Base-by-base conservation (phyloP, 2,888 invertebrate genomes). In the Rosalia funebris region DNA sequence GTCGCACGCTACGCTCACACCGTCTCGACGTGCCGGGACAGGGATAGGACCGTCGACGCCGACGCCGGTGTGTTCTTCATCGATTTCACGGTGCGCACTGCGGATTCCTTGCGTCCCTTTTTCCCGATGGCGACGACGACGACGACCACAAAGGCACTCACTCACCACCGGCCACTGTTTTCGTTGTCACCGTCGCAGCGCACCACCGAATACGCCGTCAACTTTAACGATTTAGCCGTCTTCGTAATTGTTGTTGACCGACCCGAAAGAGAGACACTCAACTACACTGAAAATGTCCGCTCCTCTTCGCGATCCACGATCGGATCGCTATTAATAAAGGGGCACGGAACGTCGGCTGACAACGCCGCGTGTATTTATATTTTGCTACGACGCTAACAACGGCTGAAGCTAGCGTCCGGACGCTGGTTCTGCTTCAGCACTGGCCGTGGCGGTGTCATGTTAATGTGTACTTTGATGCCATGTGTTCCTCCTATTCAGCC, bases 41-140 rank as follows among this genome's bases (percentile, higher is more conserved):
- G n/a, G n/a, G n/a, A n/a, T n/a, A n/a, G n/a, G n/a, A n/a, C n/a
- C 15, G 41, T 34, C 46, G 16, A 15, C 41, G 52, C 63, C 57
- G 55, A 57, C 53, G 54, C 53, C 57, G 60, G 55, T 39, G 54
- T 57, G 39, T 70, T 71, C 74, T 71, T 75, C 76, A 77, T 76
- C 71, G 75, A 77, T 77, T 75, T 68, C 66, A 69, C 71, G 72
- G 71, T 77, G 75, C 76, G 75, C 75, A 75, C 52, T 59, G 52
- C 62, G 55, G 52, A 36, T 36, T n/a, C n/a, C 31, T 31, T 15
- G 46, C 25, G 5, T 32, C 31, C 14, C 31, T 10, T 53, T 15
- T 53, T 36, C 17, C 14, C 48, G 48, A 48, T 36, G 48, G 48
- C 48, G 36, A 48, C 36, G 48, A 19, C 36, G 48, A 55, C 54